Evolutionary conservation across 2,888 invertebrate species (phyloP).

Genomic region (Stenoptilia bipunctidactyla): DNA sequence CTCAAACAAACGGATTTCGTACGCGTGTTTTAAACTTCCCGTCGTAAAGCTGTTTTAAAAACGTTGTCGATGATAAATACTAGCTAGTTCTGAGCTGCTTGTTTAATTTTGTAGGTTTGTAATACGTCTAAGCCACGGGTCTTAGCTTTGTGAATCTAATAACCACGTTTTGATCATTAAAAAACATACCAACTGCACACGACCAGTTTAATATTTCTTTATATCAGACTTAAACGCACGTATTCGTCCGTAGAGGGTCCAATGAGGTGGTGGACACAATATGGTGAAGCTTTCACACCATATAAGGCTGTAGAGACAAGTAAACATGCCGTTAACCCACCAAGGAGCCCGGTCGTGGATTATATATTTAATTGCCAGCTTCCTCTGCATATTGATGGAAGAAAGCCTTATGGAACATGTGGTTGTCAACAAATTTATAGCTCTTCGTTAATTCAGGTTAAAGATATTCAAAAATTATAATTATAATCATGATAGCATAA

Average conservation of each 20-base stretch:
- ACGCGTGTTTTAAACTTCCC: background rate
- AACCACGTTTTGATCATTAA: too few relatives aligned
- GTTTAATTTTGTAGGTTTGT: too few relatives aligned
- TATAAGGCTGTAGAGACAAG: conserved; percentile 49
- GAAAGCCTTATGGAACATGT: conserved; percentile 14
- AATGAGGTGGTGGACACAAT: conserved; percentile 52
- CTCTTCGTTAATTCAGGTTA: background rate
- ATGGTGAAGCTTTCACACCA: conserved; percentile 62
- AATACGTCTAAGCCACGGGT: too few relatives aligned
- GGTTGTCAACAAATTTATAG: background rate
- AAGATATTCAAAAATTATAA: too few relatives aligned
- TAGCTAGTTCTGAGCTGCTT: too few relatives aligned
- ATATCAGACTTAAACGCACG: conserved; percentile 36
- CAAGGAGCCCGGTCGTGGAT: conserved; percentile 29
- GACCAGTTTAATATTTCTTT: conserved; percentile 21
- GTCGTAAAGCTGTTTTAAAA: background rate
- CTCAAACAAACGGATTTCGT: background rate
- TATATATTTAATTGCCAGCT: conserved; percentile 58
- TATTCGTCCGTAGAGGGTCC: conserved; percentile 41
- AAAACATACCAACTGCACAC: background rate
- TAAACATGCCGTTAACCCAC: conserved; percentile 39
- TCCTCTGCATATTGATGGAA: conserved; percentile 36
- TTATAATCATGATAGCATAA: too few relatives aligned
- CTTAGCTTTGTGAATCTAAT: too few relatives aligned
- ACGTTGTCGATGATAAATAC: background rate